Base-by-base conservation (phyloP, 2,113 vertebrate genomes). In the Rattus rattus region DNA sequence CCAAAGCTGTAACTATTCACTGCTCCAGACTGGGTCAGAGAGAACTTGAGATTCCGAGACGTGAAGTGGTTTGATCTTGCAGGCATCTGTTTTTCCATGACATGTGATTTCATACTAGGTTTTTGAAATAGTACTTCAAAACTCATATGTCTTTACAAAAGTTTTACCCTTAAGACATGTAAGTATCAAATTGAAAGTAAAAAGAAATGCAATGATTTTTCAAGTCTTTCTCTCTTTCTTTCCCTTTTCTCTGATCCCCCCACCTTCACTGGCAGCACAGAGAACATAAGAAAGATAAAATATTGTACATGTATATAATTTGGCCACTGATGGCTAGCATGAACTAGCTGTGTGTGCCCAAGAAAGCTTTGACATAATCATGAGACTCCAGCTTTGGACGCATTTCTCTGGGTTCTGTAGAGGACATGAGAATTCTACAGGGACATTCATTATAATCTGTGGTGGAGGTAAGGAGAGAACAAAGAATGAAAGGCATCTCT, bases 111-210 rank as follows among this genome's bases (percentile, higher is more conserved):
- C n/a, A 84, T 88, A 77, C 1, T 49, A 39, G 47, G 39, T 73
- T 93, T 84, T 93, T 56, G 24, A 96, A 43, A 72, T 92, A 92
- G 94, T 61, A 93, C 69, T 90, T 95, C 43, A 94, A 73, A 92
- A 43, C 9, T 20, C 70, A 87, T 88, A 90, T 85, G 84, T 94
- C 20, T 83, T 22, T 67, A 65, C 43, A 88, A 19, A 33, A 70
- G 2, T 88, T 94, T 97, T 95, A 80, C 14, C 28, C 22, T 92
- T 70, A 92, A 93, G 65, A 92, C 30, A 96, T 43, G 22, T n/a
- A 39, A 81, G 14, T n/a, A 43, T 80, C 43, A 36, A 65, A 88
- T 47, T 54, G 43, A 95, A 94, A 69, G 39, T 52, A 52, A 88
- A 92, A 54, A 36, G 28, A 47, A 69, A 8, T 59, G 65, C 83